Evolutionary conservation across 2,113 vertebrate species (phyloP).

Genomic region (Ictalurus furcatus): DNA sequence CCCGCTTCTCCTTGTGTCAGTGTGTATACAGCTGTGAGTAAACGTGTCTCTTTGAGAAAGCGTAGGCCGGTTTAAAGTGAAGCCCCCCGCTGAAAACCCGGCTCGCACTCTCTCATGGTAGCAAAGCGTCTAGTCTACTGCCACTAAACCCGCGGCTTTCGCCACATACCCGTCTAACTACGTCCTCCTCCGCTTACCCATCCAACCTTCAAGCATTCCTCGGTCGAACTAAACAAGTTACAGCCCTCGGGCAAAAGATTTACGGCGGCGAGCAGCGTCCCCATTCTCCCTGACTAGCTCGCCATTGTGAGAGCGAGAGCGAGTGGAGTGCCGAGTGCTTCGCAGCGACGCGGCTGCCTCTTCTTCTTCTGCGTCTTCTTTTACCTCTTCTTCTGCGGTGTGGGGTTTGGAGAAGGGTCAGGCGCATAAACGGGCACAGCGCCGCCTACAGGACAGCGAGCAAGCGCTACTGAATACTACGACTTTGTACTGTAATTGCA

Average conservation of each 20-base stretch:
- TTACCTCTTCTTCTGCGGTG: slow-evolving; percentile 4
- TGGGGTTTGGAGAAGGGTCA: too few species aligned
- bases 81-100: slow-evolving; percentile 48
- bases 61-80: slow-evolving; percentile 22
- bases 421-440: background rate
- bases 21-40: background rate
- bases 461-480: background rate
- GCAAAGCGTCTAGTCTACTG: slow-evolving; percentile 55
- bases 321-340: background rate
- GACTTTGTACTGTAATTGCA: too few species aligned
- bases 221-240: slow-evolving; percentile 16
- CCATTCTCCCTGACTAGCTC: slow-evolving; percentile 56
- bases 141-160: slow-evolving; percentile 40
- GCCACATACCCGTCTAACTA: slow-evolving; percentile 36
- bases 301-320: slow-evolving; percentile 58
- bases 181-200: slow-evolving; percentile 47
- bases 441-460: background rate
- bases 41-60: slow-evolving; percentile 28
- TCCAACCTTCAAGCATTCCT: slow-evolving; percentile 41
- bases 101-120: slow-evolving; percentile 65
- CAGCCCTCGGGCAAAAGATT: background rate
- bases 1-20: background rate
- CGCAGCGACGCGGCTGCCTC: slow-evolving; percentile 53
- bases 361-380: slow-evolving; percentile 38
- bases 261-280: slow-evolving; percentile 31